phyloP scores from a whole-genome alignment of 2,888 invertebrate species.

The Tiliacea aurago region DNA sequence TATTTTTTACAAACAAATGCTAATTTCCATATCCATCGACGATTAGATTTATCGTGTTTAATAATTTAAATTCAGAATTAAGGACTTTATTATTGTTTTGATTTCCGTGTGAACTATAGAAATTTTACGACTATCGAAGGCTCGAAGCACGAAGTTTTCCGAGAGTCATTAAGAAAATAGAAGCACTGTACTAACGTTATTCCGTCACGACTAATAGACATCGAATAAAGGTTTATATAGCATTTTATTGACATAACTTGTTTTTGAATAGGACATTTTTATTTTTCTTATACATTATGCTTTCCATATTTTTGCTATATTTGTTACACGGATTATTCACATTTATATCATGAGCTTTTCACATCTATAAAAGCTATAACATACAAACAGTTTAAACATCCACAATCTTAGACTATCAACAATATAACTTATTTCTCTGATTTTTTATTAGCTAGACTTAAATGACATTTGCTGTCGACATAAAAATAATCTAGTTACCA shows the following conservation, averaged over 20 bases:
- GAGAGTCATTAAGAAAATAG: no score
- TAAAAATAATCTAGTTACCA: no score
- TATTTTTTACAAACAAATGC: no score
- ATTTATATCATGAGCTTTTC: constrained; percentile 25
- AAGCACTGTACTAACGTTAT: background rate
- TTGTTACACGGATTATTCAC: constrained; percentile 33
- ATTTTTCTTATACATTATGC: constrained; percentile 32
- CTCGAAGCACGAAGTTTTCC: no score
- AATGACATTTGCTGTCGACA: no score
- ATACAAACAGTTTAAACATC: constrained; percentile 39
- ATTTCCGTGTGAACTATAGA: no score
- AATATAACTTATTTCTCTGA: constrained; percentile 38
- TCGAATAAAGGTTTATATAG: constrained; percentile 1
- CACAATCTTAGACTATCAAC: constrained; percentile 42
- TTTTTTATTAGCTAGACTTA: no score
- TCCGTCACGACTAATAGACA: constrained; percentile 23
- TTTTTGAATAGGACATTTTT: constrained; percentile 16
- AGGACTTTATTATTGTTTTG: no score
- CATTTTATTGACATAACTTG: constrained; percentile 1
- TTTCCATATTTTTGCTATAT: constrained; percentile 20
- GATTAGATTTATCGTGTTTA: no score
- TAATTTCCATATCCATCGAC: no score
- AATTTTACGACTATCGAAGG: no score
- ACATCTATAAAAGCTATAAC: constrained; percentile 45
- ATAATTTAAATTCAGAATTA: no score